Conservation (phyloP, 2,888 invertebrate genomes). For the Rhyacophila evoluta region DNA sequence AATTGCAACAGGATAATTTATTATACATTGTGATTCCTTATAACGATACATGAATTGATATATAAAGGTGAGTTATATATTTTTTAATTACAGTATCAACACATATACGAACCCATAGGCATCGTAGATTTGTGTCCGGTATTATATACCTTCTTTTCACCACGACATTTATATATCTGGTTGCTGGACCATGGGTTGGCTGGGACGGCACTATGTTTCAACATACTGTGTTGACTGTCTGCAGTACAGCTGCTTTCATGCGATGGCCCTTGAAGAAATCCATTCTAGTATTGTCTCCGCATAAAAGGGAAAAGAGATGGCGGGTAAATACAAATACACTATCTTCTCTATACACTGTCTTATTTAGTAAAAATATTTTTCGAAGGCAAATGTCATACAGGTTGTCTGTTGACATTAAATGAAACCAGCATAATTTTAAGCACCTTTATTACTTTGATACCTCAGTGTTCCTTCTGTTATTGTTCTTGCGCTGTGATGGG, state of each 20-base stretch:
- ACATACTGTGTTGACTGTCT: conserved; percentile 35
- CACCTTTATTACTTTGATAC: too few species aligned
- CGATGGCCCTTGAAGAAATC: conserved; percentile 42
- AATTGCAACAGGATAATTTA: too few species aligned
- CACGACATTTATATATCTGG: conserved; percentile 46
- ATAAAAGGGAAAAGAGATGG: conserved; percentile 43
- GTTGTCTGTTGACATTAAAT: too few species aligned
- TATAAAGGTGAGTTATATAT: too few species aligned
- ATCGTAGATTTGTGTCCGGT: conserved; percentile 31
- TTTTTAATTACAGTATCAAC: background rate
- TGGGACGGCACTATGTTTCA: conserved; percentile 40
- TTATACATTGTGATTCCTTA: too few species aligned
- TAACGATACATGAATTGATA: too few species aligned
- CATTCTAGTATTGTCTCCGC: conserved; percentile 37
- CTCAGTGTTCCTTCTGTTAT: too few species aligned
- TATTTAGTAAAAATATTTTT: too few species aligned
- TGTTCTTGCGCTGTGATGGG: too few species aligned
- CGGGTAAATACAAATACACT: conserved; percentile 41
- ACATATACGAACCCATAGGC: background rate
- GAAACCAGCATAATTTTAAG: too few species aligned
- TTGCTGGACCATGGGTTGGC: conserved; percentile 49
- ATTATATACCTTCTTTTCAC: conserved; percentile 40
- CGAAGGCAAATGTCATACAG: too few species aligned
- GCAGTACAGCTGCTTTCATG: conserved; percentile 39
- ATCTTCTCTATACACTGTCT: too few species aligned